Evolutionary conservation across 1,140 invertebrate genomes (phyloP).

Genomic region (Berghia stephanieae): DNA sequence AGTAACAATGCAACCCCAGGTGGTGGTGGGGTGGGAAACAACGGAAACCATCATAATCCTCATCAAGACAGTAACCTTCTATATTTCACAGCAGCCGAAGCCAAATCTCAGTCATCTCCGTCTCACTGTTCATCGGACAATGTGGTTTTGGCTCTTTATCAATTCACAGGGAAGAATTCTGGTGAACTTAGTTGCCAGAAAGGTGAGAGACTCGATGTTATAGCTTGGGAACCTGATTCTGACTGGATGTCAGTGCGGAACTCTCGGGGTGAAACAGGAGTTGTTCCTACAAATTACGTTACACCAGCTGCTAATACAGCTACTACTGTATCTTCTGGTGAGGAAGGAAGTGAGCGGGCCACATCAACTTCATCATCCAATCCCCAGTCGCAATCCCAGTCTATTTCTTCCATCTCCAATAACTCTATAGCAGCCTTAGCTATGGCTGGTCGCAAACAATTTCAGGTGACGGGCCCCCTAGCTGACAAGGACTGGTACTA

Average conservation of each 20-base stretch:
- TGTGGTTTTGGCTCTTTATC: conserved; percentile 77
- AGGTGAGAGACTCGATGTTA: conserved; percentile 85
- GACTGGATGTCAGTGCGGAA: conserved; percentile 95
- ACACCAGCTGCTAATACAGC: conserved; percentile 67
- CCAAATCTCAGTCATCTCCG: conserved; percentile 70
- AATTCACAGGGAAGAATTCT: conserved; percentile 70
- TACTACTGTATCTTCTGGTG: conserved; percentile 28
- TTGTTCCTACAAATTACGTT: conserved; percentile 97
- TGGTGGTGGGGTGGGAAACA: too few relatives aligned
- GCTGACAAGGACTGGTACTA: conserved; percentile 85
- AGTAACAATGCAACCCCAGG: too few relatives aligned
- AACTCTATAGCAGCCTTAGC: conserved; percentile 48
- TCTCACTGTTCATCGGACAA: conserved; percentile 68
- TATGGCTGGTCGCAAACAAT: conserved; percentile 53
- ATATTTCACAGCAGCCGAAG: conserved; percentile 84
- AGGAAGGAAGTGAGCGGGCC: conserved; percentile 51
- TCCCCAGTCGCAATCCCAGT: conserved; percentile 65
- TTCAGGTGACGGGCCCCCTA: conserved; percentile 58
- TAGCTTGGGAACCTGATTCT: conserved; percentile 93
- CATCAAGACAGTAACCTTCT: conserved; percentile 69
- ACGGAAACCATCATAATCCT: background rate
- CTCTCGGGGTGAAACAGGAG: conserved; percentile 84
- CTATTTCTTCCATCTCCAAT: conserved; percentile 63
- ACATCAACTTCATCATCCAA: conserved; percentile 55
- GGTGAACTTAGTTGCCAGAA: conserved; percentile 97